Conservation (phyloP, 2,888 invertebrate species). For the Mycalesis mineus region DNA sequence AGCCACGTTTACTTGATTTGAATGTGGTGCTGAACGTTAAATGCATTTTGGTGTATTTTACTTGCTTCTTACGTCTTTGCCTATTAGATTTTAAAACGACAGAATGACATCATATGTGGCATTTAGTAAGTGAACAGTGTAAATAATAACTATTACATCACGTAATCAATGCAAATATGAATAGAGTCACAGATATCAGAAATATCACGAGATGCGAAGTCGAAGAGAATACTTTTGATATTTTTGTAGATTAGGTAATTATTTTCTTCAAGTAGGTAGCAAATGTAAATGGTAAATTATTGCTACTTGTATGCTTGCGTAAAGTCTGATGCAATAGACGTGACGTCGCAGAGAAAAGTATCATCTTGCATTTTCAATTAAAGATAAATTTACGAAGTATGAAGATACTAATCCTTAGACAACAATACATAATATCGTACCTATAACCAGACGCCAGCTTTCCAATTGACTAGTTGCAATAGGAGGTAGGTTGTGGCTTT, state of each 20-base stretch:
- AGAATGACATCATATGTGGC: neutral
- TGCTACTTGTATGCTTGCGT: no score
- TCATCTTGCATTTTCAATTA: no score
- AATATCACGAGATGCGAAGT: no score
- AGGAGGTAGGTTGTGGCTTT: constrained; percentile 46
- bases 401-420: neutral
- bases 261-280: neutral
- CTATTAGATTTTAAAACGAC: constrained; percentile 5
- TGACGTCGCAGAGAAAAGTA: no score
- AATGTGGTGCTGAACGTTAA: constrained; percentile 17
- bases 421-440: no score
- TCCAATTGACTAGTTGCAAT: constrained; percentile 26
- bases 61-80: neutral
- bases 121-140: no score
- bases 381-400: neutral
- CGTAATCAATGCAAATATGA: neutral
- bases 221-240: no score
- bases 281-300: no score
- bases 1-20: constrained; percentile 28
- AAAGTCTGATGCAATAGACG: no score
- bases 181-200: neutral
- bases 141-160: neutral
- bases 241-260: no score
- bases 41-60: constrained; percentile 22
- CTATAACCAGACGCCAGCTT: constrained; percentile 14